A percentile compares a stretch with the other conserved stretches of the same genome.
These are phyloP conservation scores for Ornithoptera alexandrae DNA, from an alignment of 2,888 invertebrate genomes.

Conservation along the genomic window DNA sequence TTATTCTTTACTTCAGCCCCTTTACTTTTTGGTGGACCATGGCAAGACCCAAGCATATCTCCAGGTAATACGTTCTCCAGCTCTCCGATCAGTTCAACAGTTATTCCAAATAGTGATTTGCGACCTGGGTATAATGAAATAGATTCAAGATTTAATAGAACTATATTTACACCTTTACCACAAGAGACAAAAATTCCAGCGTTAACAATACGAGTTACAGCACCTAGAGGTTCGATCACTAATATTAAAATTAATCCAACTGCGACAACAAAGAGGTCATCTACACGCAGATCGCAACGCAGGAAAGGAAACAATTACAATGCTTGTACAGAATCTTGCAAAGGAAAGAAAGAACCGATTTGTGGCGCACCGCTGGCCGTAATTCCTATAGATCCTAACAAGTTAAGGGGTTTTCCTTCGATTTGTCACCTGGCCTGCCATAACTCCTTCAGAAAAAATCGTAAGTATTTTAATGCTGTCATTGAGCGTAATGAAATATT, in stretches of 20 bases:
- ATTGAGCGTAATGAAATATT: no score
- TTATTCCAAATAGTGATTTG: slow-evolving; percentile 6
- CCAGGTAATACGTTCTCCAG: slow-evolving; percentile 35
- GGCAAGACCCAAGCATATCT: slow-evolving; percentile 31
- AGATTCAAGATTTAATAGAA: slow-evolving; percentile 18
- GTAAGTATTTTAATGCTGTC: slow-evolving; percentile 48
- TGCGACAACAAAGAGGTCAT: slow-evolving; percentile 47
- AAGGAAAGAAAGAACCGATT: slow-evolving; percentile 56
- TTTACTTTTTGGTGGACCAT: slow-evolving; percentile 28
- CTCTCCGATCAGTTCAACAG: slow-evolving; percentile 35
- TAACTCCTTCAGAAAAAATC: slow-evolving; percentile 63
- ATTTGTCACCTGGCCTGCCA: slow-evolving; percentile 73
- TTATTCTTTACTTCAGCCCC: slow-evolving; percentile 14
- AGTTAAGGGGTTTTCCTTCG: slow-evolving; percentile 68
- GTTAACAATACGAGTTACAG: slow-evolving; percentile 58
- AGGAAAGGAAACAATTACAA: slow-evolving; percentile 60
- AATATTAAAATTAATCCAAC: slow-evolving; percentile 56
- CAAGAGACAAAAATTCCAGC: slow-evolving; percentile 32
- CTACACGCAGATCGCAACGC: slow-evolving; percentile 44
- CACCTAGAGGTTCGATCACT: slow-evolving; percentile 61
- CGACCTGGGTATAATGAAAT: slow-evolving; percentile 2
- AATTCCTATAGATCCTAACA: slow-evolving; percentile 54
- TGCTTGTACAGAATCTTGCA: slow-evolving; percentile 58
- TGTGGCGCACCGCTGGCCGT: slow-evolving; percentile 61
- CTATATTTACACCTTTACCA: slow-evolving; percentile 29